These are phyloP conservation scores for Malthinus seriepunctatus DNA, from an alignment of 2,888 invertebrate genomes.

Conservation along the genomic window DNA sequence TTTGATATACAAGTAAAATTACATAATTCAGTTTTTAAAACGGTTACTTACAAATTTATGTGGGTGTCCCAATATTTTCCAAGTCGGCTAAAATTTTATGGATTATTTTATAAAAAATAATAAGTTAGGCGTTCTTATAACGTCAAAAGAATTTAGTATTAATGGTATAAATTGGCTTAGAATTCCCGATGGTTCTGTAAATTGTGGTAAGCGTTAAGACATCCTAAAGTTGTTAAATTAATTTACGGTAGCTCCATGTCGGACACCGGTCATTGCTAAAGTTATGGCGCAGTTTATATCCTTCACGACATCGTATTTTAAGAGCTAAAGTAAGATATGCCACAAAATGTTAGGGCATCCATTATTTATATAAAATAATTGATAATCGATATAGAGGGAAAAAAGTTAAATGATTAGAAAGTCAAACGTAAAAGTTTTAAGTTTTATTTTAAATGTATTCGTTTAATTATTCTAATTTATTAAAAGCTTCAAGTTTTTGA, in stretches of 20 bases:
- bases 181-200: constrained; percentile 49
- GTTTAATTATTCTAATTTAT: constrained; percentile 25
- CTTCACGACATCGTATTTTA: constrained; percentile 28
- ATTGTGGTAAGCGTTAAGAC: constrained; percentile 52
- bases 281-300: constrained; percentile 43
- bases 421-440: constrained; percentile 12
- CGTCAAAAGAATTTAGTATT: constrained; percentile 12
- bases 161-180: constrained; percentile 38
- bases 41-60: too few species aligned
- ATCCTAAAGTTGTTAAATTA: constrained; percentile 57
- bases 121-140: background rate
- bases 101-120: too few species aligned
- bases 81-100: too few species aligned
- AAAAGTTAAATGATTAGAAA: constrained; percentile 15
- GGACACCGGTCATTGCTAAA: constrained; percentile 54
- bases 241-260: constrained; percentile 52
- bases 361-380: constrained; percentile 18
- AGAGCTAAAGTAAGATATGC: constrained; percentile 12
- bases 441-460: constrained; percentile 10
- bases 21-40: too few species aligned
- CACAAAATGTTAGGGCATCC: constrained; percentile 15
- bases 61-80: too few species aligned
- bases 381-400: constrained; percentile 15
- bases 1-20: too few species aligned
- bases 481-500: constrained; percentile 7